Base-by-base conservation (phyloP, 1,140 invertebrate species). In the Drosophila kikkawai region DNA sequence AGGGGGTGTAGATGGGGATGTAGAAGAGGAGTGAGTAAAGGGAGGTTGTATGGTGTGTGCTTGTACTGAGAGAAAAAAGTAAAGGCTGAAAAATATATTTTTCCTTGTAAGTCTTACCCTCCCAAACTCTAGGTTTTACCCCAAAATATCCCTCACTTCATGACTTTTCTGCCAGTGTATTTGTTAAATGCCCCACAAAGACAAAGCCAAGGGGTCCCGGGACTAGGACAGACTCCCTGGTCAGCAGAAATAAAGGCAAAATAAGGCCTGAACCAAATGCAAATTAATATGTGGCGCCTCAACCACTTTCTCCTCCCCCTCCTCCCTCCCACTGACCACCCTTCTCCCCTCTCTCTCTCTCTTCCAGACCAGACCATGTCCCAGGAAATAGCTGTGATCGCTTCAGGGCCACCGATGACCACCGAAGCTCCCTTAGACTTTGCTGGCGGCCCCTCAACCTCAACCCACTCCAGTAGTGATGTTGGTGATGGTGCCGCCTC, bases 231-330 rank as follows among this genome's bases (percentile, higher is more conserved):
- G 29, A 17, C 2, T 17, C 6, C 29, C 29, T 11, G 6, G 73
- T 77, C 75, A 56, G 71, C 63, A 41, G 26, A 61, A 45, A 37
- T 66, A 75, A 67, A 57, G 39, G 47, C 63, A 59, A 77, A 77
- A 55, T 77, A 45, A 75, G 53, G 22, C 53, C 48, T 34, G 60
- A 64, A 51, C 39, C 36, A 74, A 74, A 75, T 65, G 60, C 73
- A 75, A 75, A 65, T 75, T 65, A 75, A 75, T 75, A 75, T 75
- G 51, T 51, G 22, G 22, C 32, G n/a, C 29, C 8, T 19, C 1
- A 8, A 8, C 47, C 47, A 29, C 15, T 50, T 1, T 29, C 22
- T n/a, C 1, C 4, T 0, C 7, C 7, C 44, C 4, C 11, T 50
- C 17, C 50, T 1, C 6, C 5, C 5, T n/a, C 6, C 6, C 15